Base-by-base conservation (phyloP, 1,140 invertebrate species). In the Lordiphosa stackelbergi region DNA sequence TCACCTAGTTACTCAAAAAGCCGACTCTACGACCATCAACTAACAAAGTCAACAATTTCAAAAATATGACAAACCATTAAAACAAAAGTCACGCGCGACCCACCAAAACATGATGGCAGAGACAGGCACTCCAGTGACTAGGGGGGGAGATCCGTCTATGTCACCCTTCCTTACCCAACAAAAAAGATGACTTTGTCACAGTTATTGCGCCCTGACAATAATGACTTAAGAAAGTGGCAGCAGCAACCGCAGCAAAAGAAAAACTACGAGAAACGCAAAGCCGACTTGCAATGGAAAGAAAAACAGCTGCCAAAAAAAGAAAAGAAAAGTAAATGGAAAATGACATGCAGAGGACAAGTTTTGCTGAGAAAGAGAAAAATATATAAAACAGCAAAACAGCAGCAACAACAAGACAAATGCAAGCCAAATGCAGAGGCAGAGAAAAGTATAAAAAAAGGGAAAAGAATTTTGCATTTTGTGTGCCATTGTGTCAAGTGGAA, bases 401-500 rank as follows among this genome's bases (percentile, higher is more conserved):
- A 19, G 22, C 22, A 49, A 28, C 24, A 34, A 37, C 16, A 51
- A 51, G 36, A 51, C 34, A 51, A 51, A 51, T 51, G 34, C 48
- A 51, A 37, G 48, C 34, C 34, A 49, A 16, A 36, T 34, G 12
- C 35, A 48, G 46, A 13, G 13, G 19, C 31, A 49, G 34, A 49
- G 19, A 8, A 22, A 9, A 36, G 19, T 16, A 51, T 19, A 36
- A 10, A 7, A n/a, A 31, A 51, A 19, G 28, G 22, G 11, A 55
- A 68, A 60, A 63, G 58, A 73, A 74, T 75, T 81, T 79, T 81
- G 75, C 75, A 81, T 81, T 79, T 79, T 79, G 75, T 79, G 75
- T 79, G 75, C 75, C 75, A 79, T 79, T 79, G 75, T 79, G 75
- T 79, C 75, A 79, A 79, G 75, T 79, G 75, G 75, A 79, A 79